phyloP scores from a whole-genome alignment of 64 coral and sea anemone species.

The Actinia equina region DNA sequence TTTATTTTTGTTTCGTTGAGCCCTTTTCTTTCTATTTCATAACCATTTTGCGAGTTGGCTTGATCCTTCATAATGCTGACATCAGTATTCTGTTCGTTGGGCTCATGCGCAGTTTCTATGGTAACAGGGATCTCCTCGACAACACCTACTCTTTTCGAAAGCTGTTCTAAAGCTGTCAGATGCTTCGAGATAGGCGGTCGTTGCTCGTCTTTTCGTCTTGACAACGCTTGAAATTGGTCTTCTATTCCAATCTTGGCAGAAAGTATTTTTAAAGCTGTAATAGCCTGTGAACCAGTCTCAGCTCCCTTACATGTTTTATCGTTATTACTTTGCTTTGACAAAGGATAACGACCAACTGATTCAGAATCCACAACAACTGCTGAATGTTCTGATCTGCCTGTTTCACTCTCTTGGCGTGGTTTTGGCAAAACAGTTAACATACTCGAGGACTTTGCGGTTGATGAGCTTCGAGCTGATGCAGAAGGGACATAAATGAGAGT shows the following conservation, averaged over 20 bases:
- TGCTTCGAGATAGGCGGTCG: neutral
- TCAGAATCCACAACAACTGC: neutral
- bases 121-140: neutral
- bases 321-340: neutral
- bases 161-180: slow-evolving; percentile 25
- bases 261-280: slow-evolving; percentile 35
- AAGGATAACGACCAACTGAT: neutral
- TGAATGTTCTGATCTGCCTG: neutral
- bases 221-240: slow-evolving; percentile 9
- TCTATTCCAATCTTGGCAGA: slow-evolving; percentile 47
- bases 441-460: neutral
- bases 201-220: neutral
- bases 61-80: neutral
- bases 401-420: neutral
- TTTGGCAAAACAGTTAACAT: neutral
- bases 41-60: neutral
- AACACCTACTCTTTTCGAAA: slow-evolving; percentile 10
- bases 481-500: neutral
- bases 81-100: neutral
- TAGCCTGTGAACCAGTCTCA: slow-evolving; percentile 48
- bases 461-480: neutral
- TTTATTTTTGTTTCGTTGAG: neutral
- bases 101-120: neutral
- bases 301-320: neutral
- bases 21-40: neutral